Evolutionary conservation across 2,888 invertebrate genomes (phyloP).

Genomic region (Pyrocoelia pectoralis): DNA sequence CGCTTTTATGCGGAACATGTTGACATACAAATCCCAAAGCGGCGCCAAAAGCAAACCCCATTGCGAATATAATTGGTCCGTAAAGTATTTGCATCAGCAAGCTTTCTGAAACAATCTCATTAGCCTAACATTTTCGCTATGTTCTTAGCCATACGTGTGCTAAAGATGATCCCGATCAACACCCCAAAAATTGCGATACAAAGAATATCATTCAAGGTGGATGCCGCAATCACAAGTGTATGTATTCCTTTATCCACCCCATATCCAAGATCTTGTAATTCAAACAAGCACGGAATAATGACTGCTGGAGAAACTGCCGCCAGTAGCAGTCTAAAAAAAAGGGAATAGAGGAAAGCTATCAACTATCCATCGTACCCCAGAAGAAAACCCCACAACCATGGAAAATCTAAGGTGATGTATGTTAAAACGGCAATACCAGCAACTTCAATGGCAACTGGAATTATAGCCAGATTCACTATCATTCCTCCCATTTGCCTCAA

Average conservation of each 20-base stretch:
- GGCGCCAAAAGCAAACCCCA: constrained; percentile 69
- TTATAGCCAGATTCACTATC: constrained; percentile 65
- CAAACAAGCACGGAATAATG: constrained; percentile 73
- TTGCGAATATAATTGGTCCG: constrained; percentile 67
- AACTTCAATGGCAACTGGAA: constrained; percentile 69
- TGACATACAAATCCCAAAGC: constrained; percentile 68
- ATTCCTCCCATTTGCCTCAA: constrained; percentile 64
- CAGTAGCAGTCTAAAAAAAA: constrained; percentile 63
- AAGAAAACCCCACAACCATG: constrained; percentile 68
- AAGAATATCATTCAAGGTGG: constrained; percentile 78
- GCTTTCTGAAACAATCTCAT: constrained; percentile 54
- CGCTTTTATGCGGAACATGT: constrained; percentile 66
- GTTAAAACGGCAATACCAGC: constrained; percentile 62
- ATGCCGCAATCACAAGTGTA: constrained; percentile 75
- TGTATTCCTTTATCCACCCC: constrained; percentile 79
- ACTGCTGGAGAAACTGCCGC: constrained; percentile 79
- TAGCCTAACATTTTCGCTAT: not conserved
- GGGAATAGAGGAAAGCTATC: not conserved
- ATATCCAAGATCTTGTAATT: constrained; percentile 68
- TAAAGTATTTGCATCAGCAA: constrained; percentile 62
- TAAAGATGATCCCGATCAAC: constrained; percentile 70
- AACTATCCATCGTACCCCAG: constrained; percentile 58
- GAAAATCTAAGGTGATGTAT: constrained; percentile 65
- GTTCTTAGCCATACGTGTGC: constrained; percentile 60
- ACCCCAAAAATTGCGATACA: constrained; percentile 79